Evolutionary conservation across 2,888 invertebrate species (phyloP), one percentile per base, ranked within the genome.

Genomic region (Colostygia pectinataria): DNA sequence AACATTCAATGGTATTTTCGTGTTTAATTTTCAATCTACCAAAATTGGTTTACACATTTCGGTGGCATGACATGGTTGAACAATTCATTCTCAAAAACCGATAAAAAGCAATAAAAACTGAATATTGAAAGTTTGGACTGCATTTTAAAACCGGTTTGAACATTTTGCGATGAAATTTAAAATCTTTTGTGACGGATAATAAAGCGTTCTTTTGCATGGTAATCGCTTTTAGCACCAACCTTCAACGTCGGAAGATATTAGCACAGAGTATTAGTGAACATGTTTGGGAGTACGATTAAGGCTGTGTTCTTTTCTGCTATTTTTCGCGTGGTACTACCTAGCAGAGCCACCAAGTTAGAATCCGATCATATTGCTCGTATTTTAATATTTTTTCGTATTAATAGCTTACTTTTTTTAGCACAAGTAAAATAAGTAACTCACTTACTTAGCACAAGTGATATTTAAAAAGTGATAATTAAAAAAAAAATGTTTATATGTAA

Each of bases 111-210:
- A 44, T 36, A 23, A 37, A 31, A 24, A 8, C 12, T 15, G 14
- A 38, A 37, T 32, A 45, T 45, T 31, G 23, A 24, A 37, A 27
- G n/a, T 32, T 32, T 25, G 9, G 18, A 15, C 23, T 38, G 24
- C 31, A 45, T 44, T 42, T 42, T 25, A 40, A 42, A 45, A 31
- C 25, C 29, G 44, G 33, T 25, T 44, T 29, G 13, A 47, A 29
- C 34, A 44, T 46, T 44, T 40, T 49, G 34, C 36, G 34, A 44
- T 40, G 44, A 55, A 54, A 50, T 45, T 57, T 45, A 40, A 38
- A 59, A 34, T 53, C 43, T 48, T 50, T 55, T 51, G 43, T 56
- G 48, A 46, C 46, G 18, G 45, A 40, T 42, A 52, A 54, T 54
- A 52, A 40, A 51, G 13, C 3, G 4, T 13, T 40, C 50, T 60